A percentile compares a stretch with the other conserved stretches of the same genome.
phyloP scores from a whole-genome alignment of 2,113 vertebrate species.

The Ceratotherium simum region DNA sequence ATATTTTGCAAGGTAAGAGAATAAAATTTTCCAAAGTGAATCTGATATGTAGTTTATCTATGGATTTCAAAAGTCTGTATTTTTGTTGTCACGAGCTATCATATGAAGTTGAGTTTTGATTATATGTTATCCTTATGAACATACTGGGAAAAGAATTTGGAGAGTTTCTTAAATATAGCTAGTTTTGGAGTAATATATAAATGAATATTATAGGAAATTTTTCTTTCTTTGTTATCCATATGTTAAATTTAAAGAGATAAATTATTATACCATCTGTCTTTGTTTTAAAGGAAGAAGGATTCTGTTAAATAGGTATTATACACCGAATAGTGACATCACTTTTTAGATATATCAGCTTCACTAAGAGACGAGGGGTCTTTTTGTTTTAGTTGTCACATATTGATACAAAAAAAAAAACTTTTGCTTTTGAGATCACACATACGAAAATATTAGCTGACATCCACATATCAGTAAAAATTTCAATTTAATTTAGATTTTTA shows the following conservation, averaged over 20 bases:
- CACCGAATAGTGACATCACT: background rate
- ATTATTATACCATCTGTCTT: background rate
- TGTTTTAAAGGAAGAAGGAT: conserved; percentile 44
- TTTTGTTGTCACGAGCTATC: background rate
- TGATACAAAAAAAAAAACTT: background rate
- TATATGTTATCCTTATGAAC: background rate
- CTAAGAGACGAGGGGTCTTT: background rate
- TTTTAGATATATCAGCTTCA: conserved; percentile 34
- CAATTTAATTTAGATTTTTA: conserved; percentile 40
- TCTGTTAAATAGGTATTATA: background rate
- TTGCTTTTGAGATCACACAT: background rate
- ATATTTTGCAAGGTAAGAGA: background rate
- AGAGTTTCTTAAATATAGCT: background rate
- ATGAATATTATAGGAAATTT: background rate
- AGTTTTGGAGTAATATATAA: background rate
- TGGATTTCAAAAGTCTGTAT: background rate
- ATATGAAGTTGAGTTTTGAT: conserved; percentile 26
- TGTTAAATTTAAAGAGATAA: conserved; percentile 33
- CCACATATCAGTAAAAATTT: conserved; percentile 26
- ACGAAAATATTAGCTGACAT: conserved; percentile 15
- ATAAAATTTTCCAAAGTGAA: conserved; percentile 38
- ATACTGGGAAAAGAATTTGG: background rate
- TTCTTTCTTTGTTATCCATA: conserved; percentile 25
- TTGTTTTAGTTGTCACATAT: background rate
- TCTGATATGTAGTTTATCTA: background rate